Conservation (phyloP, 1,140 invertebrate species). For the Drosophila nebulosa region DNA sequence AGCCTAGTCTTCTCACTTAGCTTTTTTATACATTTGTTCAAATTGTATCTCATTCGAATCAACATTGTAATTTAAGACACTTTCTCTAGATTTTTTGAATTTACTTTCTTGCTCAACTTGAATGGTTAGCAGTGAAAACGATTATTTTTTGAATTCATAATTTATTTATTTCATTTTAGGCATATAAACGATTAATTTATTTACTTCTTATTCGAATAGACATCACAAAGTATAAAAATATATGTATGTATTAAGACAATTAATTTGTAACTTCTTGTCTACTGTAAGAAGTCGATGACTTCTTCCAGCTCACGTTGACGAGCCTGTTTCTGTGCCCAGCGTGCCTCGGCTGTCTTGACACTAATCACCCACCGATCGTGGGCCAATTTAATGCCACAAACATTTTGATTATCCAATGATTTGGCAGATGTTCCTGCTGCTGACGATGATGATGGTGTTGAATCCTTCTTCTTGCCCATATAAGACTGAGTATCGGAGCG, state of each 20-base stretch:
- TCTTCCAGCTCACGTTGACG: conserved; percentile 88
- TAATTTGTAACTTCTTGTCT: conserved; percentile 16
- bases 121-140: conserved; percentile 7
- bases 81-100: no score
- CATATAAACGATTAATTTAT: conserved; percentile 64
- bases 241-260: conserved; percentile 23
- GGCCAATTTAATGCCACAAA: conserved; percentile 85
- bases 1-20: no score
- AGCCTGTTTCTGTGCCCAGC: conserved; percentile 91
- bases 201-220: conserved; percentile 71
- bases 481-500: conserved; percentile 74
- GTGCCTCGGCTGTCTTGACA: conserved; percentile 87
- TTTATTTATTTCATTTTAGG: conserved; percentile 66
- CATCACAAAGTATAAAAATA: conserved; percentile 53
- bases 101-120: background rate
- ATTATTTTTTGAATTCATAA: conserved; percentile 40
- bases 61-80: no score
- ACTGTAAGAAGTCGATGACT: conserved; percentile 87
- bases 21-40: no score
- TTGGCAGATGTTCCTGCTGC: background rate
- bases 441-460: background rate
- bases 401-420: conserved; percentile 20
- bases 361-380: conserved; percentile 89
- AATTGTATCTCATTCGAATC: no score
- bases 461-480: conserved; percentile 33